Percentiles rank a stretch among this genome's conserved stretches.
Conservation (phyloP, 2,113 vertebrate species). For the Pterophyllum scalare region DNA sequence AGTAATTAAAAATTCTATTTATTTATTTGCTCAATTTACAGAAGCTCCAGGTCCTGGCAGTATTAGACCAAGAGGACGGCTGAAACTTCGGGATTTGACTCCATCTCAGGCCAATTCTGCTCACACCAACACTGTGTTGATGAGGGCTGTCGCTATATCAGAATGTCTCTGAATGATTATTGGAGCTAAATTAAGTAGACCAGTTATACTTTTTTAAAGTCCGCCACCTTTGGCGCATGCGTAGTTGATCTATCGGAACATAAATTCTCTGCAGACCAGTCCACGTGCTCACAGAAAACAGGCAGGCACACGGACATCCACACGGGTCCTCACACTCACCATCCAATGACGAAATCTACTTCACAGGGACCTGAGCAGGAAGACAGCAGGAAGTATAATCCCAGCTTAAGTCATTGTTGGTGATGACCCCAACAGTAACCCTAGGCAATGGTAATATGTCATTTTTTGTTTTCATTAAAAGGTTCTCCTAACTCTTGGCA, state of each 20-base stretch:
- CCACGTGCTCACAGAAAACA: neutral
- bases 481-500: neutral
- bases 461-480: neutral
- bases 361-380: too few relatives aligned
- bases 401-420: too few relatives aligned
- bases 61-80: neutral
- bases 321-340: neutral
- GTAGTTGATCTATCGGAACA: neutral
- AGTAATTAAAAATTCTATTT: neutral
- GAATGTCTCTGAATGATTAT: neutral
- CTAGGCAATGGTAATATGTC: neutral
- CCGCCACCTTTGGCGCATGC: neutral
- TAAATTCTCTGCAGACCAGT: neutral
- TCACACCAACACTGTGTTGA: neutral
- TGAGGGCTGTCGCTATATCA: neutral
- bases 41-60: neutral
- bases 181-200: neutral
- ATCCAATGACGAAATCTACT: too few relatives aligned
- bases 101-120: neutral
- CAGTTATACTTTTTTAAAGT: neutral
- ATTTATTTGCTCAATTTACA: neutral
- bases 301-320: neutral
- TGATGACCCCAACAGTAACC: too few relatives aligned
- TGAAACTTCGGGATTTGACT: neutral
- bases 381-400: too few relatives aligned